Conservation (phyloP, 2,113 vertebrate genomes). For the Apus apus region DNA sequence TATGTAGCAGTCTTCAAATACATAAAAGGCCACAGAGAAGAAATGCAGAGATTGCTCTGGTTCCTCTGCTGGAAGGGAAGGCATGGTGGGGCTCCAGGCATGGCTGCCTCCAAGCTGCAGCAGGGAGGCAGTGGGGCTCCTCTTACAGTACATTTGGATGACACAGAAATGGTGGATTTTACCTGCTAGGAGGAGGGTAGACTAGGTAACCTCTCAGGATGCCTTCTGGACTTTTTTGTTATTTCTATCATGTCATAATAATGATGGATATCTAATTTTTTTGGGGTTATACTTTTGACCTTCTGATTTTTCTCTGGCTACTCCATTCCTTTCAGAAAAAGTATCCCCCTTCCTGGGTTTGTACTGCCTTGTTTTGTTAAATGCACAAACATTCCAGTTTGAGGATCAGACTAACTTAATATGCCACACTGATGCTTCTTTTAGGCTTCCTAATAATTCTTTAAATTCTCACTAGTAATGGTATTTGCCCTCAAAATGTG, state of each 20-base stretch:
- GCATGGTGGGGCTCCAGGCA: background rate
- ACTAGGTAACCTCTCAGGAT: background rate
- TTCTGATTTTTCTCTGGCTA: background rate
- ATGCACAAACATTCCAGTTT: background rate
- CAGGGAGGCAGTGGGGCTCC: accelerated
- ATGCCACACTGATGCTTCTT: background rate
- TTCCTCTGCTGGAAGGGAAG: background rate
- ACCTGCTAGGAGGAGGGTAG: background rate
- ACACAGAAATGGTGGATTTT: background rate
- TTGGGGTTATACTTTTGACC: background rate
- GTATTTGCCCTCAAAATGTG: background rate
- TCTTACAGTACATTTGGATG: background rate
- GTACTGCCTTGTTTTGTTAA: background rate
- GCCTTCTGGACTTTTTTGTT: background rate
- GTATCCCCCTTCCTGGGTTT: background rate
- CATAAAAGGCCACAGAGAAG: background rate
- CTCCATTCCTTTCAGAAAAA: background rate
- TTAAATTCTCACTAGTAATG: background rate
- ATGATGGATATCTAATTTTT: background rate
- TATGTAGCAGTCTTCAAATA: constrained; percentile 21
- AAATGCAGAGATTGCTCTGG: background rate
- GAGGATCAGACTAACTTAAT: background rate
- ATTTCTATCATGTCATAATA: background rate
- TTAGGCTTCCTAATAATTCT: background rate
- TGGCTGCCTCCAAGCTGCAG: too few relatives aligned